A percentile compares a stretch with the other conserved stretches of the same genome.
Conservation (phyloP, 2,888 invertebrate species). For the Frankliniella intonsa region DNA sequence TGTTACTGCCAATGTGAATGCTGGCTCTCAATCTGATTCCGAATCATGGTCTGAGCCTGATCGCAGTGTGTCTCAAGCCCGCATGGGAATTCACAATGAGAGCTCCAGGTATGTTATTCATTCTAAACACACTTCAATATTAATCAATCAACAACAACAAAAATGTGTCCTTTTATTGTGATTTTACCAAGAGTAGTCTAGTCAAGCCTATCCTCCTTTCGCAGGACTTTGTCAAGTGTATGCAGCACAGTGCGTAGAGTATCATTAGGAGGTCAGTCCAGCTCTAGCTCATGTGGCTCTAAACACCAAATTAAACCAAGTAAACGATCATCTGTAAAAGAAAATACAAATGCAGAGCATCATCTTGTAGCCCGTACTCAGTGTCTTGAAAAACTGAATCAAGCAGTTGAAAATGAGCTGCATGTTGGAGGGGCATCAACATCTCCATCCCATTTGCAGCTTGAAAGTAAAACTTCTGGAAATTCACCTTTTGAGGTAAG, state of each 20-base stretch:
- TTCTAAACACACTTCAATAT: background rate
- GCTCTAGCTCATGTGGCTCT: background rate
- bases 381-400: constrained; percentile 10
- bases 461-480: background rate
- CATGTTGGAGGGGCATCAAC: background rate
- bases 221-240: background rate
- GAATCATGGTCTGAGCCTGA: constrained; percentile 88
- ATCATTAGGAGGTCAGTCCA: background rate
- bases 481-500: background rate
- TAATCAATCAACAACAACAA: background rate
- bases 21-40: constrained; percentile 56
- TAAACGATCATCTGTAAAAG: constrained; percentile 37
- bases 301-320: background rate
- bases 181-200: background rate
- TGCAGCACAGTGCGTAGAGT: background rate
- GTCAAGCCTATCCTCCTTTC: background rate
- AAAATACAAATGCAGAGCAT: constrained; percentile 43
- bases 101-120: background rate
- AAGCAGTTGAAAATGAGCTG: constrained; percentile 14
- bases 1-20: background rate
- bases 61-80: constrained; percentile 70
- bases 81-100: constrained; percentile 58
- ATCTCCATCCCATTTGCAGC: background rate
- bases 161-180: background rate
- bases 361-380: constrained; percentile 35